Percentiles rank a stretch among this genome's conserved stretches.
Evolutionary conservation across 2,797 vertebrate genomes (phyloP).

Genomic region (Peromyscus nudipes): DNA sequence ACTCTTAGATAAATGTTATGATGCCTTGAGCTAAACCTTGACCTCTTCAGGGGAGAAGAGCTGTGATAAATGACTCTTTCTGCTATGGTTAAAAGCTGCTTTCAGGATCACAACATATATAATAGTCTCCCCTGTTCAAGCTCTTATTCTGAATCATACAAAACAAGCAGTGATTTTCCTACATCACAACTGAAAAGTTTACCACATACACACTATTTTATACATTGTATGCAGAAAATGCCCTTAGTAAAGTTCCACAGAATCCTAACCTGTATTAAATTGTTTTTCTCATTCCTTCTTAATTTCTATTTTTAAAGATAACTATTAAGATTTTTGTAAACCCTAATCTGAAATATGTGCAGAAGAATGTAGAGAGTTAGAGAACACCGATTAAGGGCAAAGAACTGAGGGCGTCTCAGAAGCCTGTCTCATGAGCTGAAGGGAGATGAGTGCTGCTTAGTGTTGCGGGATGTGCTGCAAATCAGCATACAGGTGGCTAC

Average conservation of each 20-base stretch:
- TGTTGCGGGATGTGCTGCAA: neutral
- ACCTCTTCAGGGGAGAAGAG: neutral
- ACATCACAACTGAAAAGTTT: neutral
- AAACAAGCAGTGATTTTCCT: neutral
- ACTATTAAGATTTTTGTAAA: neutral
- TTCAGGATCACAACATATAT: neutral
- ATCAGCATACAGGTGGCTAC: neutral
- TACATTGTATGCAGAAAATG: neutral
- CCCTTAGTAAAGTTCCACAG: neutral
- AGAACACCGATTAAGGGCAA: neutral
- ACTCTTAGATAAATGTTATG: neutral
- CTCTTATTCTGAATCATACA: neutral
- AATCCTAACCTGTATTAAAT: neutral
- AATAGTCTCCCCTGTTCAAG: neutral
- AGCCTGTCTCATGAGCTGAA: neutral
- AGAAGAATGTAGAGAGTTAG: neutral
- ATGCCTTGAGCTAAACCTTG: neutral
- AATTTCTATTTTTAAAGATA: neutral
- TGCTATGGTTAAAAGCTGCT: neutral
- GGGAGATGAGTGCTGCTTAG: too few relatives aligned
- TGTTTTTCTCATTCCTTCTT: neutral
- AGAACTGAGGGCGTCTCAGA: neutral
- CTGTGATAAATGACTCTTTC: neutral
- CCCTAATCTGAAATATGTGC: neutral
- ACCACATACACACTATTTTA: neutral